phyloP scores from a whole-genome alignment of 2,113 vertebrate genomes.

The Microtus oregoni region DNA sequence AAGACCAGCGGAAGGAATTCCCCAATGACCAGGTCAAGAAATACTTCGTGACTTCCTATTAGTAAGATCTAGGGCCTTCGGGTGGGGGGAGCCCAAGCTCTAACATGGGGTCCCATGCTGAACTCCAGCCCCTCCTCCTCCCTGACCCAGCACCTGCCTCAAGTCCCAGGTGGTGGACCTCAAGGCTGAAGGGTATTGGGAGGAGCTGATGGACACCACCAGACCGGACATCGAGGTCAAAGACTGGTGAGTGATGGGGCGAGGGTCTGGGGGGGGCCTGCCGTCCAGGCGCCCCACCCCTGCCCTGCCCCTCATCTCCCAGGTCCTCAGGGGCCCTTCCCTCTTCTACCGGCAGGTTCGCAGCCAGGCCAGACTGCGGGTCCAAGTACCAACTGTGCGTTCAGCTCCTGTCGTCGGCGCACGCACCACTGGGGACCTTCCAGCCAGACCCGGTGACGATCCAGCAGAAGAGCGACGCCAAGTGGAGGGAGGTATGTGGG shows the following conservation, averaged over 20 bases:
- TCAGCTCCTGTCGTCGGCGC: conserved; percentile 84
- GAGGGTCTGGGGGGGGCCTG: conserved; percentile 31
- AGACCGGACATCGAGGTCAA: conserved; percentile 91
- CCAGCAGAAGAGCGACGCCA: conserved; percentile 86
- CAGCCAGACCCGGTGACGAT: conserved; percentile 79
- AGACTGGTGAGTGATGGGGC: conserved; percentile 91
- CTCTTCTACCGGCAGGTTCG: conserved; percentile 81
- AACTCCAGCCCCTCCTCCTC: conserved; percentile 45
- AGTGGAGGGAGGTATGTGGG: conserved; percentile 86
- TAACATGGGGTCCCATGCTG: neutral
- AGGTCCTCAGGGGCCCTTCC: neutral
- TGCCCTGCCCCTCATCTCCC: conserved; percentile 32
- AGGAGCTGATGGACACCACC: conserved; percentile 89
- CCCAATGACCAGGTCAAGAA: conserved; percentile 83
- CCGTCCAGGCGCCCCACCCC: conserved; percentile 39
- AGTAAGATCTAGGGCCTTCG: conserved; percentile 82
- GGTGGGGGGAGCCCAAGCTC: neutral
- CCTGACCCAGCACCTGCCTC: conserved; percentile 87
- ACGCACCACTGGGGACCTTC: conserved; percentile 84
- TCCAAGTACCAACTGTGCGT: conserved; percentile 85
- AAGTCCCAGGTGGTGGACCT: conserved; percentile 94
- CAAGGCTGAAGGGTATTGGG: conserved; percentile 88
- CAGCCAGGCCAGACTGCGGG: conserved; percentile 86
- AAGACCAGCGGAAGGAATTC: conserved; percentile 77
- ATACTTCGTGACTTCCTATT: conserved; percentile 90